phyloP scores from a whole-genome alignment of 2,113 vertebrate species.

The Prietella phreatophila region DNA sequence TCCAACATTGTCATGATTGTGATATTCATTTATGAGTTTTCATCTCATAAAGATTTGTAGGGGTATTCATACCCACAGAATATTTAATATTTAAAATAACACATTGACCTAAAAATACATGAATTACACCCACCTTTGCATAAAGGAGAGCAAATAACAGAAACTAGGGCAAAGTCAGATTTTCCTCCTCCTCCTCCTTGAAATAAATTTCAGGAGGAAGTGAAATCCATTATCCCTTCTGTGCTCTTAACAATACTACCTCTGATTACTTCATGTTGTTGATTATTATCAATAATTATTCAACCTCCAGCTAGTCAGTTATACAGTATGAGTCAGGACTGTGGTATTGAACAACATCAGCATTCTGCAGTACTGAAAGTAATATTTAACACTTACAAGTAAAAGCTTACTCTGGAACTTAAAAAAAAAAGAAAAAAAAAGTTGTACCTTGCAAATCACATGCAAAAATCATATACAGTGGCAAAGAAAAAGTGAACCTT shows the following conservation, averaged over 20 bases:
- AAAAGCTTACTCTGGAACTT: not conserved
- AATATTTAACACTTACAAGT: not conserved
- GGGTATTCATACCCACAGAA: not conserved
- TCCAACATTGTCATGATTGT: not conserved
- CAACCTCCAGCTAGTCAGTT: not conserved
- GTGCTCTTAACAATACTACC: slow-evolving; percentile 5
- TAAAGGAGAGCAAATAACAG: not conserved
- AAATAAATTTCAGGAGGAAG: slow-evolving; percentile 5
- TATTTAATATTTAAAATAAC: not conserved
- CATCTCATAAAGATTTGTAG: not conserved
- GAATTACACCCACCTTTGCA: not conserved
- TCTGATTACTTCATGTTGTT: not conserved
- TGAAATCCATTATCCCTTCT: not conserved
- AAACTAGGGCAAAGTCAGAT: not conserved
- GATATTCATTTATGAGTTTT: not conserved
- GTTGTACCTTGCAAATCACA: not conserved
- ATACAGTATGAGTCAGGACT: not conserved
- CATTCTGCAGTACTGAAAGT: not conserved
- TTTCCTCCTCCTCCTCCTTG: no score
- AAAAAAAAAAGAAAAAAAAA: not conserved
- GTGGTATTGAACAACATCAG: not conserved
- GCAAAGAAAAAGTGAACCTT: no score
- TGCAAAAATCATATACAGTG: not conserved
- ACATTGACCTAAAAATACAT: not conserved
- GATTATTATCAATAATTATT: not conserved